Evolutionary conservation across 2,888 invertebrate species (phyloP).

Genomic region (Liopterus haemorrhoidalis): DNA sequence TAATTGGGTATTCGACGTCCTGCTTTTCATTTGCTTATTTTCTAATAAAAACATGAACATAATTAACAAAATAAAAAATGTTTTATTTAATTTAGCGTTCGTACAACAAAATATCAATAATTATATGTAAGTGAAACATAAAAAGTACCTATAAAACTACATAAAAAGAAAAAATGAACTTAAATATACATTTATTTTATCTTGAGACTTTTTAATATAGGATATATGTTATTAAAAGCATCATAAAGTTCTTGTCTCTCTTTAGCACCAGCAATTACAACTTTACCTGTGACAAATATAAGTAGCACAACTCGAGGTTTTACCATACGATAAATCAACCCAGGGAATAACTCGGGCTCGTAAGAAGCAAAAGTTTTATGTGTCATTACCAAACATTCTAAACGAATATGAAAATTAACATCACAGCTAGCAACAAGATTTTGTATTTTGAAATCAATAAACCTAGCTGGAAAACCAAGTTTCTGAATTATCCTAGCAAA

Average conservation of each 20-base stretch:
- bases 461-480: constrained; percentile 70
- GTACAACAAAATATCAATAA: no score
- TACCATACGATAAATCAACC: constrained; percentile 77
- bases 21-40: no score
- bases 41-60: no score
- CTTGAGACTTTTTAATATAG: constrained; percentile 69
- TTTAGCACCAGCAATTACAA: constrained; percentile 77
- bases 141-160: no score
- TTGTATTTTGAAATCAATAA: constrained; percentile 74
- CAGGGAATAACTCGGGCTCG: constrained; percentile 80
- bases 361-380: constrained; percentile 75
- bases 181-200: constrained; percentile 52
- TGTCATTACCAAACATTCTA: constrained; percentile 73
- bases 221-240: constrained; percentile 72
- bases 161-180: no score
- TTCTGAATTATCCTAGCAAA: constrained; percentile 79
- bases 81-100: no score
- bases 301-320: constrained; percentile 74
- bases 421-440: constrained; percentile 86
- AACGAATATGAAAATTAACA: constrained; percentile 76
- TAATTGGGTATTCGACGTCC: no score
- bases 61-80: no score
- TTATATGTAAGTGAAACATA: no score
- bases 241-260: constrained; percentile 68
- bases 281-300: constrained; percentile 81